phyloP scores from a whole-genome alignment of 2,797 vertebrate genomes.

The Anas capensis region DNA sequence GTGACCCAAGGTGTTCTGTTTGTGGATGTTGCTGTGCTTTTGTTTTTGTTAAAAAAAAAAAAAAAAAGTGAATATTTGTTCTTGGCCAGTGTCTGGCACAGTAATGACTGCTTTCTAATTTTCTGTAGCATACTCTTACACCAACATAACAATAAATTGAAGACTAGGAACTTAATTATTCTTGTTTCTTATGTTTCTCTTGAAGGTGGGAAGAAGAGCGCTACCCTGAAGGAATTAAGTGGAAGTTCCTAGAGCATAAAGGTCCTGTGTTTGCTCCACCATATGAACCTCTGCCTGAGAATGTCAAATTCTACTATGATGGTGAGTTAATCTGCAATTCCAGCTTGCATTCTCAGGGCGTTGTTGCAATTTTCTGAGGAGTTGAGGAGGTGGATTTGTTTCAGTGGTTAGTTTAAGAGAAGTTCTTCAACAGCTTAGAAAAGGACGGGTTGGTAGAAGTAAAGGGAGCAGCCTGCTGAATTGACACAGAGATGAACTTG shows the following conservation, averaged over 20 bases:
- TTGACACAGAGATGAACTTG: background rate
- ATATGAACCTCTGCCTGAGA: slow-evolving; percentile 91
- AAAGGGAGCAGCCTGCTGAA: slow-evolving; percentile 41
- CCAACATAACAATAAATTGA: background rate
- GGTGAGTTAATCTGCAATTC: slow-evolving; percentile 83
- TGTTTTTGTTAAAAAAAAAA: background rate
- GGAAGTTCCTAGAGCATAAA: slow-evolving; percentile 96
- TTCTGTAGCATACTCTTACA: background rate
- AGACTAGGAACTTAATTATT: slow-evolving; percentile 10
- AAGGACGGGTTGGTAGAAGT: slow-evolving; percentile 28
- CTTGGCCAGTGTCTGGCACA: background rate
- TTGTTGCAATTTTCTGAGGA: background rate
- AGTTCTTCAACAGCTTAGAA: background rate
- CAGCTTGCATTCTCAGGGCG: slow-evolving; percentile 9
- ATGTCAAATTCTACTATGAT: slow-evolving; percentile 92
- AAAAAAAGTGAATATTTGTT: background rate
- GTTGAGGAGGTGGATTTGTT: slow-evolving; percentile 5
- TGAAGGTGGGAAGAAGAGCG: slow-evolving; percentile 96
- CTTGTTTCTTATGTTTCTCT: slow-evolving; percentile 49
- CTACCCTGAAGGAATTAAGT: slow-evolving; percentile 94
- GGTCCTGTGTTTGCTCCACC: slow-evolving; percentile 94
- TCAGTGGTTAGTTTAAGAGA: background rate
- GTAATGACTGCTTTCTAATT: background rate
- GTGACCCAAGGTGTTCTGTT: background rate
- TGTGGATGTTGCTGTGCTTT: background rate